A percentile compares a stretch with the other conserved stretches of the same genome.
Conservation (phyloP, 2,888 invertebrate genomes). For the Dusona sp. region DNA sequence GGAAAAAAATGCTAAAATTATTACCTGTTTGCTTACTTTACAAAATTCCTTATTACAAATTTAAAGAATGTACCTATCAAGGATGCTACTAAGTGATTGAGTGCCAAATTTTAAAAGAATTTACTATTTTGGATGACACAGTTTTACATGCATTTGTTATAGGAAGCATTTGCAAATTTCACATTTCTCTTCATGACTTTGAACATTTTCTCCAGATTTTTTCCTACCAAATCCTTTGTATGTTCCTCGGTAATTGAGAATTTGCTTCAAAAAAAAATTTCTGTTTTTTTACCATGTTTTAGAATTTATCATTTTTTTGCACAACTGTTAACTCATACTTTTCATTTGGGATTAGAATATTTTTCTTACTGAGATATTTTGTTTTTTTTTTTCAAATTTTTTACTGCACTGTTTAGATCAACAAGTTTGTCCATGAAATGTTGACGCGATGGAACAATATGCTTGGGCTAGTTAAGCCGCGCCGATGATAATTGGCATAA, state of each 20-base stretch:
- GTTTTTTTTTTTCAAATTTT: slow-evolving; percentile 9
- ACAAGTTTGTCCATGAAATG: not conserved
- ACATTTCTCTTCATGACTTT: not conserved
- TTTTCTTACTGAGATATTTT: not conserved
- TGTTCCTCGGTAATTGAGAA: not conserved
- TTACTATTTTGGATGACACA: too few species aligned
- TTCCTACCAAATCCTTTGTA: not conserved
- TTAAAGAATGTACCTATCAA: too few species aligned
- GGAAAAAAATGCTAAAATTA: too few species aligned
- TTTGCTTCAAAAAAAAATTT: not conserved
- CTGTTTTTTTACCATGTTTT: not conserved
- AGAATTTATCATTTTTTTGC: not conserved
- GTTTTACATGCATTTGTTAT: not conserved
- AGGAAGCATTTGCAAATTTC: not conserved
- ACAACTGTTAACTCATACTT: not conserved
- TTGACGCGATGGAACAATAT: not conserved
- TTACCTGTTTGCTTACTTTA: too few species aligned
- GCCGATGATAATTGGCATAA: slow-evolving; percentile 35
- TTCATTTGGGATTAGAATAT: not conserved
- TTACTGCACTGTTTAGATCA: slow-evolving; percentile 8
- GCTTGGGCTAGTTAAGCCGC: not conserved
- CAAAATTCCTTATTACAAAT: too few species aligned
- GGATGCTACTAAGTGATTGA: too few species aligned
- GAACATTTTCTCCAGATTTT: not conserved
- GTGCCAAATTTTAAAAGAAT: too few species aligned